Conservation (phyloP, 2,113 vertebrate species). For the Cyprinodon tularosa region DNA sequence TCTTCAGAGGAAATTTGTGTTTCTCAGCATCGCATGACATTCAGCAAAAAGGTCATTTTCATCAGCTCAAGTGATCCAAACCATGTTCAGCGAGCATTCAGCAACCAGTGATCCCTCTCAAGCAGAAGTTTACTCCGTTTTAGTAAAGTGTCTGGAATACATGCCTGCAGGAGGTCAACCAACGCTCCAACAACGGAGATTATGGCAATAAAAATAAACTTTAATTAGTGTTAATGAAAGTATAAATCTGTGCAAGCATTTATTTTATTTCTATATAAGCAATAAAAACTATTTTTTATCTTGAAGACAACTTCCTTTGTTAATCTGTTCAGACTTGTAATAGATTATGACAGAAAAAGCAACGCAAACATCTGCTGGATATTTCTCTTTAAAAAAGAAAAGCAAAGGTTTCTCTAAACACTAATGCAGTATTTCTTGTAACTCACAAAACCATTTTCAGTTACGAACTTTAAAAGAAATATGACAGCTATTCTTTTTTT, state of each 20-base stretch:
- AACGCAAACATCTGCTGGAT: not conserved
- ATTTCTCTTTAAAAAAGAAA: too few relatives aligned
- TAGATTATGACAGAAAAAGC: not conserved
- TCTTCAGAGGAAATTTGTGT: conserved; percentile 30
- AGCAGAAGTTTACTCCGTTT: conserved; percentile 75
- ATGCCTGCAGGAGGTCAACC: conserved; percentile 70
- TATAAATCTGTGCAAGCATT: not conserved
- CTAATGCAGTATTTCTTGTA: not conserved
- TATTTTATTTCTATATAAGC: too few relatives aligned
- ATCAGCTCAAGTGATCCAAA: conserved; percentile 75
- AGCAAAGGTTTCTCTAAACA: too few relatives aligned
- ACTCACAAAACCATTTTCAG: not conserved
- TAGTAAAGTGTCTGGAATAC: conserved; percentile 75
- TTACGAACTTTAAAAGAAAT: not conserved
- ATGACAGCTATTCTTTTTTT: not conserved
- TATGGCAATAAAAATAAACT: not conserved
- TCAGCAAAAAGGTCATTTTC: conserved; percentile 56
- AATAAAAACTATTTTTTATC: too few relatives aligned
- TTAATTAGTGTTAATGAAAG: not conserved
- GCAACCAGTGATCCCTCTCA: conserved; percentile 82
- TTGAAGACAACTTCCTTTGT: too few relatives aligned
- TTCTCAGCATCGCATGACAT: conserved; percentile 61
- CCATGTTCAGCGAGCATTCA: conserved; percentile 79
- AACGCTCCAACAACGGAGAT: conserved; percentile 1
- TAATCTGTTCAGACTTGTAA: not conserved